A percentile compares a stretch with the other conserved stretches of the same genome.
Conservation (phyloP, 2,888 invertebrate species). For the Rhodophaea formosa region DNA sequence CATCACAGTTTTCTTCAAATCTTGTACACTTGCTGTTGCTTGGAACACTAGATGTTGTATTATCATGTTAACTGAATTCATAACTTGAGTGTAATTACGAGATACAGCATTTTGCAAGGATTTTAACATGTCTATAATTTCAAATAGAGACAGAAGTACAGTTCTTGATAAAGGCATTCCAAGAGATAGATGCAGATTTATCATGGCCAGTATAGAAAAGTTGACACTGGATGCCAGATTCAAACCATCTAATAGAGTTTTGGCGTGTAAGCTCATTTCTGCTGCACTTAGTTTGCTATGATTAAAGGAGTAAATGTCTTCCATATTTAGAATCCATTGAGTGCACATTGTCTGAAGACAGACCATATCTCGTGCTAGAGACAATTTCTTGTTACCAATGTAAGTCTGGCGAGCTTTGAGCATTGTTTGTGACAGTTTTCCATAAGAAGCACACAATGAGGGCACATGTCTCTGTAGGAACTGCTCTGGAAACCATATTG, state of each 20-base stretch:
- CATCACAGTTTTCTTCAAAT: conserved; percentile 85
- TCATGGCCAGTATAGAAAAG: conserved; percentile 74
- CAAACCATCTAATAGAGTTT: conserved; percentile 80
- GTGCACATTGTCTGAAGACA: conserved; percentile 53
- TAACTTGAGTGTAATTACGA: conserved; percentile 85
- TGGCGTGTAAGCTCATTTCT: conserved; percentile 69
- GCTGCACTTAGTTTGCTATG: conserved; percentile 63
- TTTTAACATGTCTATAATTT: conserved; percentile 90
- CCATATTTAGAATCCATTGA: conserved; percentile 65
- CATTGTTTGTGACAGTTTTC: conserved; percentile 66
- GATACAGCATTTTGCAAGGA: conserved; percentile 86
- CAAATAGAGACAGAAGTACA: conserved; percentile 87
- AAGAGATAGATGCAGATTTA: conserved; percentile 86
- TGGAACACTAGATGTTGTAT: conserved; percentile 90
- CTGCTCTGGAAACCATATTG: conserved; percentile 92
- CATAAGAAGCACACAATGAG: conserved; percentile 77
- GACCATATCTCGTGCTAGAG: conserved; percentile 83
- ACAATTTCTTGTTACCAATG: conserved; percentile 79
- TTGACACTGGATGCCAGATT: conserved; percentile 85
- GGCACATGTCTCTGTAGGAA: conserved; percentile 86
- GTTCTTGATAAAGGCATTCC: conserved; percentile 89
- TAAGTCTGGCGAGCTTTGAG: conserved; percentile 78
- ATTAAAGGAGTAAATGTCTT: conserved; percentile 59
- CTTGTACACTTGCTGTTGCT: conserved; percentile 84
- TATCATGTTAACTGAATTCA: conserved; percentile 87